A percentile compares a stretch with the other conserved stretches of the same genome.
These are phyloP conservation scores for Anoura caudifer DNA, from an alignment of 2,113 vertebrate species.

Conservation along the genomic window DNA sequence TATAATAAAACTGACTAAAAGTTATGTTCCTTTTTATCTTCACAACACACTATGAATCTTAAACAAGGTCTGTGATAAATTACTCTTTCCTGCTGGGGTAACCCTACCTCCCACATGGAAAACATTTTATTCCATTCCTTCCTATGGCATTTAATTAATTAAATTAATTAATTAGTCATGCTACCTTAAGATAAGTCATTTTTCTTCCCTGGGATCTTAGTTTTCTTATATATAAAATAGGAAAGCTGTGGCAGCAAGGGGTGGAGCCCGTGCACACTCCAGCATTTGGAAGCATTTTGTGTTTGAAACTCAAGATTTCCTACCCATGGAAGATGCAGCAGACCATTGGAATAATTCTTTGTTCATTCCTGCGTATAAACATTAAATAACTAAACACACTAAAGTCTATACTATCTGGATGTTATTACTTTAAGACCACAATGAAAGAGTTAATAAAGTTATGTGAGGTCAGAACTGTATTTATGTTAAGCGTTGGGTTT, in stretches of 20 bases:
- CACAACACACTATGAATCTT: not conserved
- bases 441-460: not conserved
- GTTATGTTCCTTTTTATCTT: not conserved
- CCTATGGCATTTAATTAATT: not conserved
- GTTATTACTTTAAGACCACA: not conserved
- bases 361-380: not conserved
- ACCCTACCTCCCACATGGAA: not conserved
- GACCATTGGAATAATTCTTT: not conserved
- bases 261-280: not conserved
- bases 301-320: not conserved
- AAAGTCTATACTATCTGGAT: not conserved
- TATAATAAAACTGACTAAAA: not conserved
- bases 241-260: not conserved
- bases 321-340: not conserved
- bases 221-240: not conserved
- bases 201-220: not conserved
- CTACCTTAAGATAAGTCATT: not conserved
- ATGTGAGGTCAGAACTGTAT: not conserved
- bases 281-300: not conserved
- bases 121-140: not conserved
- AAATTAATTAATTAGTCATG: not conserved
- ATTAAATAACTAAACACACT: not conserved
- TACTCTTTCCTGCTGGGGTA: not conserved
- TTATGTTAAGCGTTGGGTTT: not conserved
- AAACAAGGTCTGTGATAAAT: not conserved